A percentile compares a stretch with the other conserved stretches of the same genome.
These are phyloP conservation scores for Ambastaia sidthimunki DNA, from an alignment of 2,797 vertebrate genomes.

Conservation along the genomic window DNA sequence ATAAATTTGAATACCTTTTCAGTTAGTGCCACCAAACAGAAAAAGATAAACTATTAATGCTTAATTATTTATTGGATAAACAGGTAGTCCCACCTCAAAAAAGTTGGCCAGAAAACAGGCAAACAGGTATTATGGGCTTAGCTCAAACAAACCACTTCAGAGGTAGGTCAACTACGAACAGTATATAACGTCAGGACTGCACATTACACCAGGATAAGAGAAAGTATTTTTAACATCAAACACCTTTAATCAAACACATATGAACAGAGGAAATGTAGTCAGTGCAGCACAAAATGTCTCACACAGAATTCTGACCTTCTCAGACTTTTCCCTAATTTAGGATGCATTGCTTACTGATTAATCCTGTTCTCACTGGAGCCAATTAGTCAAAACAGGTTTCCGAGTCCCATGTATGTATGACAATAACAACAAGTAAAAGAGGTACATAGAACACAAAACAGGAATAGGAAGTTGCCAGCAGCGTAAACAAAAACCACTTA, in stretches of 20 bases:
- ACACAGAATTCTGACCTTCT: not conserved
- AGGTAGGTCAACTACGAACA: not conserved
- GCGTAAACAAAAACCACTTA: constrained; percentile 56
- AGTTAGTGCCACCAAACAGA: not conserved
- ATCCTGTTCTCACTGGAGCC: constrained; percentile 36
- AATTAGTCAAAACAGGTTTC: constrained; percentile 48
- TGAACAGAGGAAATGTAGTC: constrained; percentile 9
- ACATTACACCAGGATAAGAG: not conserved
- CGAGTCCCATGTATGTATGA: constrained; percentile 43
- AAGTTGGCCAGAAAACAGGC: not conserved
- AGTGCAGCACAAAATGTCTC: not conserved
- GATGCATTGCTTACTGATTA: constrained; percentile 20
- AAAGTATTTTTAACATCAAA: not conserved
- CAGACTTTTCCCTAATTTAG: constrained; percentile 29
- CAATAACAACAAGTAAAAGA: constrained; percentile 43
- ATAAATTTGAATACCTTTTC: not conserved
- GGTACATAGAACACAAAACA: constrained; percentile 56
- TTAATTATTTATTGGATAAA: not conserved
- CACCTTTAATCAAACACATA: constrained; percentile 11
- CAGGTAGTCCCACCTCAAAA: not conserved
- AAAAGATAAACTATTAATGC: not conserved
- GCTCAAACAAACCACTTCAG: not conserved
- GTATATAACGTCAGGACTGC: not conserved
- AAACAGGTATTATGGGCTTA: not conserved
- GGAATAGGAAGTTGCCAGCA: constrained; percentile 58